Evolutionary conservation across 2,113 vertebrate species (phyloP).

Genomic region (Nycticorax nycticorax): DNA sequence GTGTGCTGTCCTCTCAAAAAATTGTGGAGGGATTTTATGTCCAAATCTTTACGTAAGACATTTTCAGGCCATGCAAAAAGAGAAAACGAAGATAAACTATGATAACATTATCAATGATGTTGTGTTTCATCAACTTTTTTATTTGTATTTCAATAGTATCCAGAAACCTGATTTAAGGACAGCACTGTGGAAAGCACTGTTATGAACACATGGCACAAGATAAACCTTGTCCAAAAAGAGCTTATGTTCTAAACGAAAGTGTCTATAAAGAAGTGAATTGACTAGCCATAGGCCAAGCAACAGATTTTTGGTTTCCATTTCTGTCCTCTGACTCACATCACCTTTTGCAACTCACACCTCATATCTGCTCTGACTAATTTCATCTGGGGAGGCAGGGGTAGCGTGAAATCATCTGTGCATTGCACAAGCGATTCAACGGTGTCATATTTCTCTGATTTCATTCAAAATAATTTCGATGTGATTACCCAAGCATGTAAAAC

Average conservation of each 20-base stretch:
- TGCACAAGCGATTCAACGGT: not conserved
- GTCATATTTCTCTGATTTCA: not conserved
- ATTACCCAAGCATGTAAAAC: not conserved
- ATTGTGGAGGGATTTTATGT: not conserved
- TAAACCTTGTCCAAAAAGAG: not conserved
- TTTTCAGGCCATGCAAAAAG: not conserved
- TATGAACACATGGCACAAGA: not conserved
- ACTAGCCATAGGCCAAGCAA: not conserved
- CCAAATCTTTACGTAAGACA: not conserved
- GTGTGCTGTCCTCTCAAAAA: not conserved
- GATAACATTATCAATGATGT: not conserved
- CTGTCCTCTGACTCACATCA: not conserved
- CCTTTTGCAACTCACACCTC: not conserved
- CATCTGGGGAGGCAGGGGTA: not conserved
- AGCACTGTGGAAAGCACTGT: not conserved
- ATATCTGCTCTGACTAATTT: not conserved
- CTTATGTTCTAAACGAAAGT: not conserved
- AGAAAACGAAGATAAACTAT: not conserved
- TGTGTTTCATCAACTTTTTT: not conserved
- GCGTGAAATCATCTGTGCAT: not conserved
- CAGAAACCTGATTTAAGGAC: not conserved
- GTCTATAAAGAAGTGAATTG: not conserved
- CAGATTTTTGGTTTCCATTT: not conserved
- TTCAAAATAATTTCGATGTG: not conserved
- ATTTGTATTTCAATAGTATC: not conserved